These are phyloP conservation scores for Melinaea menophilus DNA, from an alignment of 2,888 invertebrate species.

Conservation along the genomic window DNA sequence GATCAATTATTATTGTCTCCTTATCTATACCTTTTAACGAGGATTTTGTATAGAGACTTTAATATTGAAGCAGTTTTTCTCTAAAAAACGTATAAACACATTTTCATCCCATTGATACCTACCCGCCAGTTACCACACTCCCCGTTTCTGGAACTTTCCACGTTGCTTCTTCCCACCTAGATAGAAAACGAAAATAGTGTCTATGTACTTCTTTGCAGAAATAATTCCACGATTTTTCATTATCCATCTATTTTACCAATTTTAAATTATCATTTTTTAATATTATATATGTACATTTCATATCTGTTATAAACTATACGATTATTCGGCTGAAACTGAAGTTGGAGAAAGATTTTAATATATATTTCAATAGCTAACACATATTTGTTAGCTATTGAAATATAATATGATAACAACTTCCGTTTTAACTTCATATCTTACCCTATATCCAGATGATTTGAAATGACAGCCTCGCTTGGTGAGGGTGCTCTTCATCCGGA, in stretches of 20 bases:
- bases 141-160: conserved; percentile 59
- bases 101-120: conserved; percentile 54
- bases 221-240: conserved; percentile 65
- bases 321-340: conserved; percentile 3
- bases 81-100: conserved; percentile 23
- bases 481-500: conserved; percentile 98
- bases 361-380: neutral
- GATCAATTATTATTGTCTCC: neutral
- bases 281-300: neutral
- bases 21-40: neutral
- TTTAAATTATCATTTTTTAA: neutral
- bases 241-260: conserved; percentile 31
- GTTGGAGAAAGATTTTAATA: neutral
- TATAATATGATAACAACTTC: conserved; percentile 11
- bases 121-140: conserved; percentile 74
- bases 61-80: neutral
- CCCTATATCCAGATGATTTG: conserved; percentile 96
- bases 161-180: conserved; percentile 71
- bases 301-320: neutral
- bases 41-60: neutral
- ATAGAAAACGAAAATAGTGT: conserved; percentile 76
- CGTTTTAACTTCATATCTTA: conserved; percentile 67
- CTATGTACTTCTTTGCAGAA: conserved; percentile 61
- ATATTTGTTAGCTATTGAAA: too few relatives aligned
- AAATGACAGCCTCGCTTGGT: conserved; percentile 98